These are phyloP conservation scores for Dipus sagitta DNA, from an alignment of 2,797 vertebrate genomes.

Conservation along the genomic window DNA sequence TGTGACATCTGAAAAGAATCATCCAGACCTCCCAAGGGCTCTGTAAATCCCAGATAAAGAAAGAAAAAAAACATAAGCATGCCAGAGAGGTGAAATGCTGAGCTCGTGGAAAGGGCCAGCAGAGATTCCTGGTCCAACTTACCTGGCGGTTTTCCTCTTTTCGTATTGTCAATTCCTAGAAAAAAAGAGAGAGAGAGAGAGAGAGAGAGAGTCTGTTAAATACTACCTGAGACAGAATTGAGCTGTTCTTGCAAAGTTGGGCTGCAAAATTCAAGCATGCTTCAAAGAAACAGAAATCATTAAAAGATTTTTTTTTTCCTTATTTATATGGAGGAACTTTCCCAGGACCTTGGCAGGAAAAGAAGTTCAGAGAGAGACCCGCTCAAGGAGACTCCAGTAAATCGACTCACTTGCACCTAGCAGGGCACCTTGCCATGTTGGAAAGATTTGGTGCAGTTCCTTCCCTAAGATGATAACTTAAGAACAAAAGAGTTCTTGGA, in stretches of 20 bases:
- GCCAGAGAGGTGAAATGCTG: not conserved
- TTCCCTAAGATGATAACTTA: not conserved
- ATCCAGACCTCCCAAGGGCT: not conserved
- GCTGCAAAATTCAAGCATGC: not conserved
- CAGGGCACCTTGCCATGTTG: not conserved
- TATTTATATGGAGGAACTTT: not conserved
- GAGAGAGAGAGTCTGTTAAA: too few relatives aligned
- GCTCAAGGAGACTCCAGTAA: not conserved
- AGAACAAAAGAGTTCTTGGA: not conserved
- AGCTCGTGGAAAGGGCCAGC: not conserved
- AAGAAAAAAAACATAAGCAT: not conserved
- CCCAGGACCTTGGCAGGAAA: not conserved
- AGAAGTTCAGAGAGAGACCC: not conserved
- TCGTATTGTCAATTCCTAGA: not conserved
- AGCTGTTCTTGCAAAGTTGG: not conserved
- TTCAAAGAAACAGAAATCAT: not conserved
- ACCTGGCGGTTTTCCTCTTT: not conserved
- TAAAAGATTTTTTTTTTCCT: not conserved
- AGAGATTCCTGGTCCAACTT: not conserved
- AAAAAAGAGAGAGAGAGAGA: not conserved
- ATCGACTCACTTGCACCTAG: not conserved
- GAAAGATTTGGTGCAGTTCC: not conserved
- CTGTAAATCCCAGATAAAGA: not conserved
- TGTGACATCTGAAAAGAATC: constrained; percentile 23
- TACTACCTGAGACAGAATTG: too few relatives aligned